Base-by-base conservation (phyloP, 2,888 invertebrate species). In the Cryptus viduatorius region DNA sequence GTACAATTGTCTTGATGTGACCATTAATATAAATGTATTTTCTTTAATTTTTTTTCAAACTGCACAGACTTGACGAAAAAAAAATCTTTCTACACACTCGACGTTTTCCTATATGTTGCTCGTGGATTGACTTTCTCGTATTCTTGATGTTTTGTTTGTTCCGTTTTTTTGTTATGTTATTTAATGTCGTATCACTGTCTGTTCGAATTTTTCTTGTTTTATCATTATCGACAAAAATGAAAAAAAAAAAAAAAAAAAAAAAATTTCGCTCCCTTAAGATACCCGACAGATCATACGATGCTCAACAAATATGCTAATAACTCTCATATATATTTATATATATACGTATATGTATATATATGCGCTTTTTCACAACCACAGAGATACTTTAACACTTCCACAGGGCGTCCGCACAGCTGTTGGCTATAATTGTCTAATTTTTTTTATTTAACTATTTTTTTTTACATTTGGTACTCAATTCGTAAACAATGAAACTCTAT, bases 351-450 rank as follows among this genome's bases (percentile, higher is more conserved):
- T 7, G 37, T 8, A 59, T 59, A 29, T 59, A 3, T 50, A 72
- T 37, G 46, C 44, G 61, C 75, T 76, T 31, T 72, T 3, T 69
- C 42, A 79, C 69, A 37, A 79, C 46, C 77, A 71, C 67, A 72
- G 7, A 50, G 50, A 81, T 78, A 84, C 69, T 73, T 73, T 64
- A 48, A 81, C 44, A 73, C 80, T 77, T 81, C 73, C 84, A 84
- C 81, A 84, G 81, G 84, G 81, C 84, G 84, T 81, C 73, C 81
- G 84, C 84, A 81, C 84, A 77, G 77, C 84, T 84, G 84, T 78
- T 81, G 76, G 83, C 83, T 80, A 80, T 77, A 68, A 72, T 73
- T 83, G 79, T 76, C n/a, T 71, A 50, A 53, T 48, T 76, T 65
- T 64, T 77, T 46, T 81, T 75, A 42, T 75, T 76, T 16, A 44